Evolutionary conservation across 2,888 invertebrate species (phyloP), one percentile per base, ranked within the genome.

Genomic region (Drosophila demipolita): DNA sequence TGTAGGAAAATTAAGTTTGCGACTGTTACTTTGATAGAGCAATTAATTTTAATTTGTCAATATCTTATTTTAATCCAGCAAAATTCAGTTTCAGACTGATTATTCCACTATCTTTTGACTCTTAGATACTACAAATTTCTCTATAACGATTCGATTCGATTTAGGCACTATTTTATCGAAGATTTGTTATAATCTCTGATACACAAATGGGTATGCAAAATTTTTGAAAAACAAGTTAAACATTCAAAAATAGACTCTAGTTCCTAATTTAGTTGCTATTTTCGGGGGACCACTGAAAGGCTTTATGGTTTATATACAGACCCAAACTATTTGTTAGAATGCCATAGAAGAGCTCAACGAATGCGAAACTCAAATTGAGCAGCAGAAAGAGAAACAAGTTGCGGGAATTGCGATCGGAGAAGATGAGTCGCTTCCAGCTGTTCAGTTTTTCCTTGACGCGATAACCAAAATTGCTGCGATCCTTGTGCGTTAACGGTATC

Each of bases 331-430:
- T 97, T 73, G 96, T 96, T 97, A 96, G 96, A 91, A 98, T 94
- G 77, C 99, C 99, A 94, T 99, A 99, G 72, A 96, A 94, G 66
- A 99, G 94, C 93, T 99, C 99, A 53, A 99, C 98, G 94, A 99
- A 99, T 32, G 99, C 99, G 94, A 99, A 99, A 40, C 98, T 98
- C 78, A 99, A 95, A 93, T 99, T 99, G 45, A 99, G 94, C 78
- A 98, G 86, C 17, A 99, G 95, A 92, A 99, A 99, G 38, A 98
- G 94, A 92, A 99, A 98, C 81, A 99, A 94, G 94, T 99, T 99
- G 91, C 98, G 95, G 2, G 98, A 98, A 93, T 97, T 98, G 92
- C 96, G 95, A 93, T 99, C 99, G 0, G 98, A 96, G 93, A 98
- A 97, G 90, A 99, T 98, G 71, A 98, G 94, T 87, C 98, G 94